Base-by-base conservation (phyloP, 2,888 invertebrate genomes). In the Tachina lurida region DNA sequence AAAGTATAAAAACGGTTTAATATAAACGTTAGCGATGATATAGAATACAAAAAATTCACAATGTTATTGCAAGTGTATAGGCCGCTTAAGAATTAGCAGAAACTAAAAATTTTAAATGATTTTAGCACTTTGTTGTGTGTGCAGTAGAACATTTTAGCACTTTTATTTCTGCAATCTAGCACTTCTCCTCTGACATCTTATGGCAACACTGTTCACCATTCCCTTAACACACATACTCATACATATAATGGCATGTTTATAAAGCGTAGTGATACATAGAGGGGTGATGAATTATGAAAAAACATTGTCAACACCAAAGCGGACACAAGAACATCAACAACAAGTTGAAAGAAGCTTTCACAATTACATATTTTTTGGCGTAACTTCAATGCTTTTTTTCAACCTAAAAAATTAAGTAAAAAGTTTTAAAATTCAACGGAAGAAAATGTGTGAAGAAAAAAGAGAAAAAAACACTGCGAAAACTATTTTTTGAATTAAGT, bases 241-340 rank as follows among this genome's bases (percentile, higher is more conserved):
- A 13, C 31, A 31, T 31, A 12, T n/a, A 19, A 52, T 63, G 43
- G 22, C 63, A 56, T 13, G 45, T 47, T 63, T 63, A 10, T 62
- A 22, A 54, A 31, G 15, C 19, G 56, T 10, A 63, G 52, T 63
- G 62, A 56, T 56, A 31, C 31, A 7, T 31, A 63, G 39, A 79
- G 52, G 52, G 60, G 56, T 62, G 71, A 79, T 79, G 63, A 79
- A 79, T 79, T 71, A 63, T 79, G 68, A 79, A 79, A 60, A 41
- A 63, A 63, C 70, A 54, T 63, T 39, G 56, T 62, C 68, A 62
- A 54, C 74, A 63, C 43, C 70, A 54, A 43, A 41, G 39, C 39
- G 13, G 17, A 39, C 22, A 43, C 19, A 45, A 47, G 9, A 47
- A 62, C 12, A 56, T 31, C 31, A 17, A 73, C 31, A 19, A 60